phyloP scores from a whole-genome alignment of 2,888 invertebrate genomes.

The Heliconius erato region DNA sequence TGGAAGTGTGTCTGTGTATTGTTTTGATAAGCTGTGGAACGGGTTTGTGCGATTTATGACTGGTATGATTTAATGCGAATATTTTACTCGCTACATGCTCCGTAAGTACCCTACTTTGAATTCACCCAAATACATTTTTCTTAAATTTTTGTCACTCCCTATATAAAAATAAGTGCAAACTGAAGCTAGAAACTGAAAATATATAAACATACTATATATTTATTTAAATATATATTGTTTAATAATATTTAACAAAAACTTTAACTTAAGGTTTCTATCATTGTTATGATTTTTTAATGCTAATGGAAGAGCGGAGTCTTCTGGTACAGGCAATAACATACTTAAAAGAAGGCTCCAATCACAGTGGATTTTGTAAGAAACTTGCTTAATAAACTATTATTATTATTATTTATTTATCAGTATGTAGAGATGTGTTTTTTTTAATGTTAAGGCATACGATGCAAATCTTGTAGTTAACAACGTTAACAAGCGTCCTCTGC shows the following conservation, averaged over 20 bases:
- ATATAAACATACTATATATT: too few relatives aligned
- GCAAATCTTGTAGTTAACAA: constrained; percentile 27
- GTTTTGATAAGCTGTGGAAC: constrained; percentile 86
- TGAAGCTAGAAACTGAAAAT: background rate
- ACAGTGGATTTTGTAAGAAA: too few relatives aligned
- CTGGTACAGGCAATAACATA: too few relatives aligned
- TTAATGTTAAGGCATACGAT: background rate
- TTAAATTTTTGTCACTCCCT: constrained; percentile 45
- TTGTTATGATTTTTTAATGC: too few relatives aligned
- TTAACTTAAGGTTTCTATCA: too few relatives aligned
- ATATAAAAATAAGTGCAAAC: background rate
- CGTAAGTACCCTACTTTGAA: constrained; percentile 81
- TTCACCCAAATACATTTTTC: constrained; percentile 62
- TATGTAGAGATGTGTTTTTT: background rate
- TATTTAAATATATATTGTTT: too few relatives aligned
- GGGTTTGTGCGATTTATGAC: constrained; percentile 84
- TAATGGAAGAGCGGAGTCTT: too few relatives aligned
- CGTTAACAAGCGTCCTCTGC: constrained; percentile 40
- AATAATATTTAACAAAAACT: too few relatives aligned
- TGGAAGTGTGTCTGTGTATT: constrained; percentile 86
- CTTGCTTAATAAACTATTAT: too few relatives aligned
- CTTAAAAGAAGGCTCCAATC: too few relatives aligned
- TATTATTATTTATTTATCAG: too few relatives aligned
- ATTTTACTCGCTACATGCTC: constrained; percentile 74
- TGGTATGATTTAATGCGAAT: constrained; percentile 86